phyloP scores from a whole-genome alignment of 2,113 vertebrate species.

The Isichthys henryi region DNA sequence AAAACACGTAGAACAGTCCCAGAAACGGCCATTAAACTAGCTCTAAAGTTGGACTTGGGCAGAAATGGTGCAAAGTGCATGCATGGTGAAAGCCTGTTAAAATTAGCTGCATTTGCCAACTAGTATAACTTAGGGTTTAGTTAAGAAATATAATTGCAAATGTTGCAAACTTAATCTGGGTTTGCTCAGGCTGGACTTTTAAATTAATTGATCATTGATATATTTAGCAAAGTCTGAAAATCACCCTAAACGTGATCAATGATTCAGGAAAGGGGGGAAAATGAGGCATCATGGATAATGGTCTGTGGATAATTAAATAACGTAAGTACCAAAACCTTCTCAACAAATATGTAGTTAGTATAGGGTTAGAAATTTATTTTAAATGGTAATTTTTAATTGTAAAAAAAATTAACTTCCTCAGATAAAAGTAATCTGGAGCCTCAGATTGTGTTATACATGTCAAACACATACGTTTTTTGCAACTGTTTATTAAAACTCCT shows the following conservation, averaged over 20 bases:
- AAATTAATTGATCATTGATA: neutral
- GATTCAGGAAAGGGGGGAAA: neutral
- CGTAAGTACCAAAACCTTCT: neutral
- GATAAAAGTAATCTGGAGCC: neutral
- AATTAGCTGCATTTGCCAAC: neutral
- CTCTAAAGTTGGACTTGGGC: neutral
- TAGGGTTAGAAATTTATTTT: neutral
- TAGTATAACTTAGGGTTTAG: neutral
- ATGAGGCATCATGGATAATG: neutral
- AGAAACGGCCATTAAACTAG: neutral
- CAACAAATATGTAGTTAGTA: neutral
- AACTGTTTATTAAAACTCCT: neutral
- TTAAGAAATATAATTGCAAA: neutral
- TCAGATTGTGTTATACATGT: neutral
- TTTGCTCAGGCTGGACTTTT: neutral
- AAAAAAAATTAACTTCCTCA: neutral
- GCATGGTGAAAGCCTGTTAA: neutral
- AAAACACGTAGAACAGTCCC: constrained; percentile 33
- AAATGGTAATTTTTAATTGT: neutral
- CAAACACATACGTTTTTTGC: neutral
- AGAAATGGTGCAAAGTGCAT: neutral
- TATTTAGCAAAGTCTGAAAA: neutral
- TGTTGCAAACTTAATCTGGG: neutral
- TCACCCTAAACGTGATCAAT: neutral
- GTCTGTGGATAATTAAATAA: neutral